Conservation (phyloP, 2,797 vertebrate species). For the Tragelaphus oryx region DNA sequence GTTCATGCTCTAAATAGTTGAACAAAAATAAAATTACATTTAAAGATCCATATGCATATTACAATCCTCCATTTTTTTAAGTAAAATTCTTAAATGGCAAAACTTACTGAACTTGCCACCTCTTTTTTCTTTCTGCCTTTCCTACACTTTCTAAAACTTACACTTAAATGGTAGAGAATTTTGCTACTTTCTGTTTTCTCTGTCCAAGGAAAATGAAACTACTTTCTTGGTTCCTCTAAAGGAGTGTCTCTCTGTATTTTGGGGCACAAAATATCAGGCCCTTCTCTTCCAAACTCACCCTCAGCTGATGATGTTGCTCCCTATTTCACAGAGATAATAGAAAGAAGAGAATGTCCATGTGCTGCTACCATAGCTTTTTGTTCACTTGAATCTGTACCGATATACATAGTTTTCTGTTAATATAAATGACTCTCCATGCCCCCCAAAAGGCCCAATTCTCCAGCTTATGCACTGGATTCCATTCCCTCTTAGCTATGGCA, state of each 20-base stretch:
- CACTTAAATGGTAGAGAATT: background rate
- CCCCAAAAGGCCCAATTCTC: background rate
- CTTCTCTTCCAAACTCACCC: background rate
- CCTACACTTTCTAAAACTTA: background rate
- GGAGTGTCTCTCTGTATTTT: background rate
- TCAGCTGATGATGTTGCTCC: background rate
- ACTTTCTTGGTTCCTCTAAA: background rate
- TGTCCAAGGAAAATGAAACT: background rate
- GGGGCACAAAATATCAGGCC: background rate
- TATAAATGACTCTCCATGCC: background rate
- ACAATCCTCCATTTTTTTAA: background rate
- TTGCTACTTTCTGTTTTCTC: background rate
- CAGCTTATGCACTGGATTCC: background rate
- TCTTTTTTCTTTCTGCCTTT: background rate
- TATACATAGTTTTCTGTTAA: background rate
- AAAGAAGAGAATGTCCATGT: background rate
- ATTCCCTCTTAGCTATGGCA: background rate
- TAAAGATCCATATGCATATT: background rate
- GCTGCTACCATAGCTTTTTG: background rate
- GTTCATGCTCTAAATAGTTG: background rate
- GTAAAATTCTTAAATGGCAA: background rate
- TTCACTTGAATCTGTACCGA: background rate
- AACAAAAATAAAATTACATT: background rate
- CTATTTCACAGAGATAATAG: background rate
- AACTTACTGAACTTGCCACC: background rate